Conservation (phyloP, 2,888 invertebrate species). For the Ceratothoa steindachneri region DNA sequence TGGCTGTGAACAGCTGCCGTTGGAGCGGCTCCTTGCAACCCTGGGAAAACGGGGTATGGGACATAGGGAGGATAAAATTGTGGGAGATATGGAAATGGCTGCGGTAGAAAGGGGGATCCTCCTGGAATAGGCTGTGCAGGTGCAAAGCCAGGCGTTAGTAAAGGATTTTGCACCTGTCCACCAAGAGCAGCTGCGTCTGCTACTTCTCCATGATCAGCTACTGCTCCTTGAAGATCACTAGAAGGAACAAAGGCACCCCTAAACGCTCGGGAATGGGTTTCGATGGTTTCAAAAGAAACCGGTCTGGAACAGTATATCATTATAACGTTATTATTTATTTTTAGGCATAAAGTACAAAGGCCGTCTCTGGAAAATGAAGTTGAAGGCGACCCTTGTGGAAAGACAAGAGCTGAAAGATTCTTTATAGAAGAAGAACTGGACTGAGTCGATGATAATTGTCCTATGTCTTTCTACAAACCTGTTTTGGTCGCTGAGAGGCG, state of each 20-base stretch:
- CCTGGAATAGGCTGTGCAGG: background rate
- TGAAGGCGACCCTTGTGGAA: too few relatives aligned
- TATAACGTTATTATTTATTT: background rate
- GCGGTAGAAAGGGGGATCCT: background rate
- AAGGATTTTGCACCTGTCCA: background rate
- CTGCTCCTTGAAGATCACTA: background rate
- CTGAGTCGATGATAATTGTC: too few relatives aligned
- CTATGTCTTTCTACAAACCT: conserved; percentile 15
- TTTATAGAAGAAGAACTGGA: too few relatives aligned
- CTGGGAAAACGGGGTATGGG: background rate
- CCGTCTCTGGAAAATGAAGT: too few relatives aligned
- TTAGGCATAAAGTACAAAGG: too few relatives aligned
- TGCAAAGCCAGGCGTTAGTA: too few relatives aligned
- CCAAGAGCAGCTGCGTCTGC: background rate
- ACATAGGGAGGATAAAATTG: background rate
- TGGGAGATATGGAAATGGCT: background rate
- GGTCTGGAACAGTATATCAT: background rate
- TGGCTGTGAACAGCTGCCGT: background rate
- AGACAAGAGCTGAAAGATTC: too few relatives aligned
- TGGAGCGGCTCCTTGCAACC: background rate
- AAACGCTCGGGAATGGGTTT: background rate
- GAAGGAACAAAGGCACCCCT: conserved; percentile 9
- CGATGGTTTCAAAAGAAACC: background rate
- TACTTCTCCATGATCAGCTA: background rate
- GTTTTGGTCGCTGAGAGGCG: conserved; percentile 14